These are phyloP conservation scores for Orussus abietinus DNA, from an alignment of 1,140 invertebrate genomes.

Conservation along the genomic window DNA sequence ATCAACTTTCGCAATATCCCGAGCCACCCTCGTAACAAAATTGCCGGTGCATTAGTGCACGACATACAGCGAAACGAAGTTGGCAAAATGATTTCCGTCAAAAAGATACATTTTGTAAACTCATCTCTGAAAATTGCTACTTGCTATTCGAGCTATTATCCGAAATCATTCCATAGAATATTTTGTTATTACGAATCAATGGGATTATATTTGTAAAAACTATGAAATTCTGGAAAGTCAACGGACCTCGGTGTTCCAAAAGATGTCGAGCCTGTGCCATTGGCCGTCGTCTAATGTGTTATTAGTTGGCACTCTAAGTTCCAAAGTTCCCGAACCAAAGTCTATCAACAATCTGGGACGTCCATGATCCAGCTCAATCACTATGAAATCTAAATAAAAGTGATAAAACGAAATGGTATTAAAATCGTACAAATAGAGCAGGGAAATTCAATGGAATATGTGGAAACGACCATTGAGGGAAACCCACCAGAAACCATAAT, in stretches of 20 bases:
- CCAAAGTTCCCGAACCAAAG: slow-evolving; percentile 91
- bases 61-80: too few relatives aligned
- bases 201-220: neutral
- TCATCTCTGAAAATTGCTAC: too few relatives aligned
- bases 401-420: slow-evolving; percentile 1
- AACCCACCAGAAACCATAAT: slow-evolving; percentile 70
- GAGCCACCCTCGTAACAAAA: too few relatives aligned
- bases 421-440: too few relatives aligned
- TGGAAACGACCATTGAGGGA: too few relatives aligned
- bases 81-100: too few relatives aligned
- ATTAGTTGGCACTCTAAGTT: slow-evolving; percentile 83
- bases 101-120: too few relatives aligned
- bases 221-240: slow-evolving; percentile 3
- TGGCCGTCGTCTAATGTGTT: slow-evolving; percentile 86
- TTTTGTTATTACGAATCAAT: too few relatives aligned
- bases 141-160: too few relatives aligned
- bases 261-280: slow-evolving; percentile 94
- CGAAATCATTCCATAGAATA: too few relatives aligned
- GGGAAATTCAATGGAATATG: neutral
- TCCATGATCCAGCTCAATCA: slow-evolving; percentile 86
- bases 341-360: slow-evolving; percentile 87
- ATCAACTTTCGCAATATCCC: too few relatives aligned
- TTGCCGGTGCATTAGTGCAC: too few relatives aligned
- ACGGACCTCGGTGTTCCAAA: slow-evolving; percentile 83
- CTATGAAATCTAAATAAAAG: slow-evolving; percentile 76